Evolutionary conservation across 2,797 vertebrate species (phyloP).

Genomic region (Falco concolor): DNA sequence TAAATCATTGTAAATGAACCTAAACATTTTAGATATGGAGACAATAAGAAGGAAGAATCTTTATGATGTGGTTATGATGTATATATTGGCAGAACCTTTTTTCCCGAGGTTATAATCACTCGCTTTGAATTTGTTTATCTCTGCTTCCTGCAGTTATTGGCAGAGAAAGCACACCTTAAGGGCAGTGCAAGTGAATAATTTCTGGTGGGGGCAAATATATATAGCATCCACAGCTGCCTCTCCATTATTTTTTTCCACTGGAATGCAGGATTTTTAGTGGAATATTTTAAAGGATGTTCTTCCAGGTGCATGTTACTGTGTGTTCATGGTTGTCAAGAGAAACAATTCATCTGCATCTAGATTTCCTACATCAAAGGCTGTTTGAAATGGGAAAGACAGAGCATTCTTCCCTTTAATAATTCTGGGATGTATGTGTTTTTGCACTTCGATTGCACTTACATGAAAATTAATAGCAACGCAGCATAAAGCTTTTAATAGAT

Average conservation of each 20-base stretch:
- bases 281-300: not conserved
- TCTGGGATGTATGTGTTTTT: not conserved
- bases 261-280: not conserved
- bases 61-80: not conserved
- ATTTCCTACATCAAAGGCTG: not conserved
- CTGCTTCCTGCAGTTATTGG: conserved; percentile 9
- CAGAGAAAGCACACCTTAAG: not conserved
- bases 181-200: not conserved
- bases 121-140: conserved; percentile 28
- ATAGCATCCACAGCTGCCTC: conserved; percentile 6
- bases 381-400: not conserved
- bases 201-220: not conserved
- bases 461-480: not conserved
- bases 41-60: not conserved
- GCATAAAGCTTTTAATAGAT: not conserved
- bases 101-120: not conserved
- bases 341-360: not conserved
- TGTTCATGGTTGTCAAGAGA: not conserved
- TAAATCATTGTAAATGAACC: not conserved
- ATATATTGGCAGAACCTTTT: not conserved
- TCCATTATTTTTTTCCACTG: not conserved
- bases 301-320: not conserved
- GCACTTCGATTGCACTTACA: not conserved
- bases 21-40: not conserved
- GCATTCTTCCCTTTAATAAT: not conserved